Evolutionary conservation across 2,797 vertebrate genomes (phyloP).

Genomic region (Leptoclinus maculatus): DNA sequence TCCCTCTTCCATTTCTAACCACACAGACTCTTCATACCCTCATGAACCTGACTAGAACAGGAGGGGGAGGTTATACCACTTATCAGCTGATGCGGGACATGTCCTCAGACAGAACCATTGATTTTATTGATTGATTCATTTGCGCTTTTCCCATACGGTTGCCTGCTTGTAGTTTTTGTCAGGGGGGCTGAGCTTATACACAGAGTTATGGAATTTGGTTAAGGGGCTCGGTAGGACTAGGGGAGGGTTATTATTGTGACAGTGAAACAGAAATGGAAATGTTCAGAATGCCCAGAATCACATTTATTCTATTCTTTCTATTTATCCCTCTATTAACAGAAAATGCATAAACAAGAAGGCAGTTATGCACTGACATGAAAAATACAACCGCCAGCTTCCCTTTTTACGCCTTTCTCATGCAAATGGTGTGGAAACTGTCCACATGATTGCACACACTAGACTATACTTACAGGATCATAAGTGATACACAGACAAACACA

Average conservation of each 20-base stretch:
- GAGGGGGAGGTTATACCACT: conserved; percentile 83
- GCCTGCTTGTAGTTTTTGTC: conserved; percentile 77
- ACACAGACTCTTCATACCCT: conserved; percentile 24
- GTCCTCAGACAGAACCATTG: conserved; percentile 81
- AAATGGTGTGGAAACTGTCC: conserved; percentile 34
- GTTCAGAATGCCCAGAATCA: conserved; percentile 4
- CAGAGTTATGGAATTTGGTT: conserved; percentile 78
- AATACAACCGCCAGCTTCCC: conserved; percentile 24
- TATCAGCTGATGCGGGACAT: conserved; percentile 83
- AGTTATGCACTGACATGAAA: conserved; percentile 25
- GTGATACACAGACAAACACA: conserved; percentile 62
- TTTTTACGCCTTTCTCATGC: conserved; percentile 43
- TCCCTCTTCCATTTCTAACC: conserved; percentile 28
- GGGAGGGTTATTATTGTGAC: conserved; percentile 1
- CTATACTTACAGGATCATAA: conserved; percentile 51
- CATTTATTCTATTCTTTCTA: background rate
- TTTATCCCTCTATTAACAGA: background rate
- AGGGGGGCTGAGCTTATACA: conserved; percentile 80
- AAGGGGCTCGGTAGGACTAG: background rate
- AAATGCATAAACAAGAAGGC: conserved; percentile 25
- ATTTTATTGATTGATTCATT: conserved; percentile 84
- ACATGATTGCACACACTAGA: conserved; percentile 42
- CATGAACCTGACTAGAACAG: conserved; percentile 62
- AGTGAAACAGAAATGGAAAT: conserved; percentile 21
- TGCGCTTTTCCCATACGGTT: conserved; percentile 59